Conservation (phyloP, 2,113 vertebrate genomes). For the Centrocercus urophasianus region DNA sequence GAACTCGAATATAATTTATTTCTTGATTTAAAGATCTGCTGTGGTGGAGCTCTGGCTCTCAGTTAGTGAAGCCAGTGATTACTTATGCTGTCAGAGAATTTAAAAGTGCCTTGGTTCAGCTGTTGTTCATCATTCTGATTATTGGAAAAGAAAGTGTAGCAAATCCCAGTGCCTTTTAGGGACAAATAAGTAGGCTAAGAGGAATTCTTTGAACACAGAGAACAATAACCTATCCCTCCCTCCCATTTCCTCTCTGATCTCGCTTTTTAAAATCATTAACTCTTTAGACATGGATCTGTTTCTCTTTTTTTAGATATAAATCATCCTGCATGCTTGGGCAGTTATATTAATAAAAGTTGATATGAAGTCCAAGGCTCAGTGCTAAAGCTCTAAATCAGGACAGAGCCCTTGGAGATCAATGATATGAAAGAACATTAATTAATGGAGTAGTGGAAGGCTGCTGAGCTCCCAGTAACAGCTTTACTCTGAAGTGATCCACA, state of each 20-base stretch:
- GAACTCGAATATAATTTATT: neutral
- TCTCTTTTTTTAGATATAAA: neutral
- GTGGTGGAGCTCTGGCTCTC: neutral
- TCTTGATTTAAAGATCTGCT: neutral
- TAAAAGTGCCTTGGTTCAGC: neutral
- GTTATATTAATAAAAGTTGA: neutral
- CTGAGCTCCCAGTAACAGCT: neutral
- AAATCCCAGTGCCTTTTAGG: neutral
- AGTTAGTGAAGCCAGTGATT: neutral
- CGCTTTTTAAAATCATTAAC: neutral
- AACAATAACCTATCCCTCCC: rapidly evolving
- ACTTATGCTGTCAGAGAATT: neutral
- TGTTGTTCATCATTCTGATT: neutral
- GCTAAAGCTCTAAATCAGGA: neutral
- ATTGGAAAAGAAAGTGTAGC: neutral
- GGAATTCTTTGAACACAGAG: neutral
- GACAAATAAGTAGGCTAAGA: neutral
- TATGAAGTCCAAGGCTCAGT: neutral
- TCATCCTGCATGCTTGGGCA: neutral
- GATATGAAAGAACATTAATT: neutral
- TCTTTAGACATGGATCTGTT: neutral
- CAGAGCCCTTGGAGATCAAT: neutral
- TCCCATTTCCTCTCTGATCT: neutral
- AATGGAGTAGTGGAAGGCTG: neutral
- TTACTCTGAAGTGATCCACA: neutral